Evolutionary conservation across 2,113 vertebrate species (phyloP).

Genomic region (Phoenicopterus ruber): DNA sequence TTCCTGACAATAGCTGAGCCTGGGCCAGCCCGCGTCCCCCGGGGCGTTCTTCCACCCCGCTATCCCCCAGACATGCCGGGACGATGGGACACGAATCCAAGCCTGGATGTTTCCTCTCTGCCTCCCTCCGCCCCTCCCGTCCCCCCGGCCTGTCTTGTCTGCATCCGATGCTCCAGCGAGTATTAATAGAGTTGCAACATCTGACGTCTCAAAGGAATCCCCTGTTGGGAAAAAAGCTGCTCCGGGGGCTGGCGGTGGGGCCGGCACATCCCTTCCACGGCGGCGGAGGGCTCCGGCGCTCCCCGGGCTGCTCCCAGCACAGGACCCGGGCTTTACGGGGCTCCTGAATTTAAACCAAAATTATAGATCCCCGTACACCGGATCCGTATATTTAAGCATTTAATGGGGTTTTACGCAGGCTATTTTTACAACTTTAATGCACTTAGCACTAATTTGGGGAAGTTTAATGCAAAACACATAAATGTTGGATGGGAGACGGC

Average conservation of each 20-base stretch:
- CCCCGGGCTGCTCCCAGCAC: background rate
- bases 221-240: background rate
- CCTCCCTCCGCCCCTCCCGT: background rate
- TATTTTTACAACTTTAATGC: conserved; percentile 66
- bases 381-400: conserved; percentile 26
- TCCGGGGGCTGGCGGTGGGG: background rate
- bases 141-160: conserved; percentile 31
- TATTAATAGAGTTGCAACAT: conserved; percentile 49
- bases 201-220: conserved; percentile 49
- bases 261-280: background rate
- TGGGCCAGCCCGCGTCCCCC: background rate
- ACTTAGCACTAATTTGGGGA: conserved; percentile 69
- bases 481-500: conserved; percentile 59
- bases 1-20: background rate
- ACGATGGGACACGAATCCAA: background rate
- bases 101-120: background rate
- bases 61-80: background rate
- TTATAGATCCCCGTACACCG: conserved; percentile 29
- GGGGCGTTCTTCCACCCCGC: background rate
- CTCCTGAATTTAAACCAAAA: conserved; percentile 7
- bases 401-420: conserved; percentile 43
- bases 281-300: rapidly evolving
- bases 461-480: conserved; percentile 70
- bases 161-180: conserved; percentile 22
- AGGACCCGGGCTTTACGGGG: background rate